A percentile compares a stretch with the other conserved stretches of the same genome.
phyloP scores from a whole-genome alignment of 2,888 invertebrate species.

The Troides aeacus region DNA sequence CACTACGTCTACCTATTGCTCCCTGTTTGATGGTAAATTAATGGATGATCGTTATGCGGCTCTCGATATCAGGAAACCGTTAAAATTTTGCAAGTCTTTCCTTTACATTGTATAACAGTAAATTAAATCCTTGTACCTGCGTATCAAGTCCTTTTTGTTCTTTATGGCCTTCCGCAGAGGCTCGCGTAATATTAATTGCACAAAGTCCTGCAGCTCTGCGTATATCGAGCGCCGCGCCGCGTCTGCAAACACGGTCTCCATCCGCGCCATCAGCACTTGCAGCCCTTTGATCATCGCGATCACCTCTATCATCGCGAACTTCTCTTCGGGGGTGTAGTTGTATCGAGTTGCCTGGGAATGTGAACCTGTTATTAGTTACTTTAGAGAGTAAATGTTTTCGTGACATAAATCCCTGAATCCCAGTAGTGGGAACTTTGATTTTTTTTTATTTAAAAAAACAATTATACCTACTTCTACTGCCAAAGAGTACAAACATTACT shows the following conservation, averaged over 20 bases:
- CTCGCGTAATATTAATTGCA: constrained; percentile 92
- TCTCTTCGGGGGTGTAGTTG: constrained; percentile 98
- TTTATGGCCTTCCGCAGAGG: constrained; percentile 97
- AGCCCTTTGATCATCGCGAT: constrained; percentile 99
- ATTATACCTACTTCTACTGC: too few relatives aligned
- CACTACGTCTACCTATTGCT: too few relatives aligned
- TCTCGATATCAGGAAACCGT: too few relatives aligned
- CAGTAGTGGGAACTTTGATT: too few relatives aligned
- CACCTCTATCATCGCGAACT: constrained; percentile 98
- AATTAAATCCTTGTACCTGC: constrained; percentile 73
- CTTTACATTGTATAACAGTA: too few relatives aligned
- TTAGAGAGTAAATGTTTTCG: neutral
- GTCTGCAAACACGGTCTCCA: constrained; percentile 91
- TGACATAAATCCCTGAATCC: too few relatives aligned
- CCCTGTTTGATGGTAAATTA: too few relatives aligned
- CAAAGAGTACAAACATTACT: too few relatives aligned
- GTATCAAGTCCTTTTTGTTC: constrained; percentile 97
- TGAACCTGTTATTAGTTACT: neutral
- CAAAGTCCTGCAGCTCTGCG: constrained; percentile 97
- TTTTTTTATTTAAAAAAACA: too few relatives aligned
- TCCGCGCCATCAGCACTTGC: constrained; percentile 96
- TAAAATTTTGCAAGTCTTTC: too few relatives aligned
- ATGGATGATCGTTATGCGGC: too few relatives aligned
- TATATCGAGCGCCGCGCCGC: constrained; percentile 89
- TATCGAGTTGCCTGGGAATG: constrained; percentile 91